phyloP scores from a whole-genome alignment of 2,113 vertebrate genomes.

The Carettochelys insculpta region DNA sequence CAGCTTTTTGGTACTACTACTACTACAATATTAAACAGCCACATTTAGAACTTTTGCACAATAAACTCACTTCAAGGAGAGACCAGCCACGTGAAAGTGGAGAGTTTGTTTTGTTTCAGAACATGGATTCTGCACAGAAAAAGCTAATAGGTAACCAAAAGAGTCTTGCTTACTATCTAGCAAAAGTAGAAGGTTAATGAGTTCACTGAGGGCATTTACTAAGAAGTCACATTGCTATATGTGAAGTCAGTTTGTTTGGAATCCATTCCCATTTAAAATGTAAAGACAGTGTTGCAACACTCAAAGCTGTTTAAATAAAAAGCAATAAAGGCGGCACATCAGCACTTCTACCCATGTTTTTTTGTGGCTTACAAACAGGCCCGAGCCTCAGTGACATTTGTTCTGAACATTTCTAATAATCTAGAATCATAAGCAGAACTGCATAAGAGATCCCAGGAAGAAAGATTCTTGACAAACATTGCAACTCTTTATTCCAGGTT shows the following conservation, averaged over 20 bases:
- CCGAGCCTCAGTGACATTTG: neutral
- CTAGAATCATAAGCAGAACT: neutral
- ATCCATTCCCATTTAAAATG: neutral
- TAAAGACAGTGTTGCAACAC: neutral
- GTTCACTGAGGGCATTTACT: neutral
- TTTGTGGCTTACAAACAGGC: neutral
- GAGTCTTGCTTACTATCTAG: neutral
- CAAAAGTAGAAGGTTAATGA: neutral
- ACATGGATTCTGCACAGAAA: neutral
- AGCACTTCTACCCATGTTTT: neutral
- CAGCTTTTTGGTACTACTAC: neutral
- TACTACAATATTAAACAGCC: too few relatives aligned
- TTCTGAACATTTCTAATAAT: neutral
- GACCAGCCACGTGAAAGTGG: neutral
- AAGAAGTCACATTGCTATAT: neutral
- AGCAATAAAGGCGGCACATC: too few relatives aligned
- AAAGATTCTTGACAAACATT: neutral
- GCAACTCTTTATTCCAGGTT: neutral
- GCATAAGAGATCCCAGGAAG: neutral
- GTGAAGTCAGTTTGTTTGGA: neutral
- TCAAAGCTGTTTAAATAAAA: too few relatives aligned
- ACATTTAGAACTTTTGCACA: neutral
- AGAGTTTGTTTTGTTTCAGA: neutral
- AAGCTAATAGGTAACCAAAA: neutral
- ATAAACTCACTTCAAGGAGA: neutral